A percentile compares a stretch with the other conserved stretches of the same genome.
These are phyloP conservation scores for Auanema sp. DNA, from an alignment of 2,888 invertebrate species.

Conservation along the genomic window DNA sequence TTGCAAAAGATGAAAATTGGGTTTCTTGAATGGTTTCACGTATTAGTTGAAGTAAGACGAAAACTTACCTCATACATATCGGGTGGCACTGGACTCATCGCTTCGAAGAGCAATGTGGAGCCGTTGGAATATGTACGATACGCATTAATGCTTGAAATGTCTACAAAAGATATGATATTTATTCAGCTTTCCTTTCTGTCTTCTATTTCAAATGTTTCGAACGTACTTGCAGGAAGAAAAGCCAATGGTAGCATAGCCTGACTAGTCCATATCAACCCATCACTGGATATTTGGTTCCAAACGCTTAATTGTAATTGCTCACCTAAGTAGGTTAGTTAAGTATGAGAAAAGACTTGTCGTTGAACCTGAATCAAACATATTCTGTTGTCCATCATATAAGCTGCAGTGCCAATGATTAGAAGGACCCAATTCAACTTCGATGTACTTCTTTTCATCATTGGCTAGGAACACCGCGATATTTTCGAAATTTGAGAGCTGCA, in stretches of 20 bases:
- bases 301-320: conserved; percentile 9
- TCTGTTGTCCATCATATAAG: background rate
- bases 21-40: conserved; percentile 2
- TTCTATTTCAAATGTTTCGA: background rate
- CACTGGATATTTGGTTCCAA: conserved; percentile 9
- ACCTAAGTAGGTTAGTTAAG: conserved; percentile 4
- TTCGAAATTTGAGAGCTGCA: conserved; percentile 9
- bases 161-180: conserved; percentile 2
- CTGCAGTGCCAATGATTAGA: conserved; percentile 9
- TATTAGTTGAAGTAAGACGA: conserved; percentile 1
- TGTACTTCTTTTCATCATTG: conserved; percentile 11
- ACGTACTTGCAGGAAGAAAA: conserved; percentile 13
- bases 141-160: conserved; percentile 12
- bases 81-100: conserved; percentile 8
- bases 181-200: background rate
- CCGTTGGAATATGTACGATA: conserved; percentile 15
- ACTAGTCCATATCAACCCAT: background rate
- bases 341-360: background rate
- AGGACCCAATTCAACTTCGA: conserved; percentile 14
- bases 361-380: conserved; percentile 1
- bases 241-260: conserved; percentile 12
- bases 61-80: background rate
- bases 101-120: conserved; percentile 10
- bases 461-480: conserved; percentile 5
- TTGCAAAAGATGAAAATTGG: conserved; percentile 14